Evolutionary conservation across 64 coral and sea anemone genomes (phyloP), one percentile per base, ranked within the genome.

Genomic region (Porites lutea): DNA sequence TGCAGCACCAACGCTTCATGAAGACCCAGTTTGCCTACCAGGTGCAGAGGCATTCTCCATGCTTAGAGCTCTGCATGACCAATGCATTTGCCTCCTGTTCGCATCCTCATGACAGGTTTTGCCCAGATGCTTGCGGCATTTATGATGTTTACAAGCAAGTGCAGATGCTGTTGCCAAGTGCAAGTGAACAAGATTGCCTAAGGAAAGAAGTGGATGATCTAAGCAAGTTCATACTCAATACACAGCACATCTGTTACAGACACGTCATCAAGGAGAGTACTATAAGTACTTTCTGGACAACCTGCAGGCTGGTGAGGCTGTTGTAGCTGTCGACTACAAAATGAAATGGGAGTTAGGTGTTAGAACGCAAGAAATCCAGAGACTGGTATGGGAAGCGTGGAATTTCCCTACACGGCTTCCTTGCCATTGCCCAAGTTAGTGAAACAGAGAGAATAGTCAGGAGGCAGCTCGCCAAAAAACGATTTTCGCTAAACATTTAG

Each of bases 81-180:
- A 71, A 71, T 71, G 67, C 67, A 71, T 71, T 71, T 71, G 67
- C 19, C n/a, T 22, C 67, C 3, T 71, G 67, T 11, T 71, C 67
- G 10, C 67, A 71, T n/a, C 18, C 67, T 23, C 67, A 71, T 27
- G 67, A 71, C 67, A 71, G 67, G n/a, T 71, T 71, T 71, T 71
- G 67, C 8, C 67, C 67, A 1, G 21, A 70, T 70, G 21, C 67
- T 6, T 70, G 18, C 4, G 8, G 19, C 19, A 3, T 70, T 21
- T 71, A 7, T 55, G 67, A 71, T 71, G 23, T 71, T 71, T 20
- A 6, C 4, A 27, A 71, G n/a, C 67, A 71, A 67, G n/a, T 71
- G 20, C 23, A 11, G 3, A 22, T 4, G 18, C 47, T 78, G 47
- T 16, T 55, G 1, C 0, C 37, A 16, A 76, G 74, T 21, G 46